These are phyloP conservation scores for Phalacrocorax aristotelis DNA, from an alignment of 2,113 vertebrate genomes.

Conservation along the genomic window DNA sequence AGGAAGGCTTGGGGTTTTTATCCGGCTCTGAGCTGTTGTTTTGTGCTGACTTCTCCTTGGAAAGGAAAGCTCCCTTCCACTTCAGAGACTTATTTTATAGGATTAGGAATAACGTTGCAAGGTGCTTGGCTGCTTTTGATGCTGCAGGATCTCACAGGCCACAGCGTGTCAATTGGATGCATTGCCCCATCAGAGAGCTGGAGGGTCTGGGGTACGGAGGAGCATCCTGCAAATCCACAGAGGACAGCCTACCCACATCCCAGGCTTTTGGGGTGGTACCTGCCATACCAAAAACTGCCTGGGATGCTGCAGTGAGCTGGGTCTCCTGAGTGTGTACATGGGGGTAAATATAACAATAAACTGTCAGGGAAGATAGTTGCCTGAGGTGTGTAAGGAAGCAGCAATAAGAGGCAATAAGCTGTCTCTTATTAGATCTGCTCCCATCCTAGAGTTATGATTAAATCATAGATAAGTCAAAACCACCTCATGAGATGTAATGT, in stretches of 20 bases:
- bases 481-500: neutral
- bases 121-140: neutral
- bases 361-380: neutral
- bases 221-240: neutral
- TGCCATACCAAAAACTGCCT: neutral
- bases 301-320: neutral
- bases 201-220: neutral
- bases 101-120: neutral
- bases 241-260: neutral
- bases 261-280: neutral
- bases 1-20: neutral
- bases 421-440: neutral
- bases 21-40: neutral
- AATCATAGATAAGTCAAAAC: neutral
- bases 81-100: neutral
- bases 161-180: no score
- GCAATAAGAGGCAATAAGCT: neutral
- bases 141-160: fast-evolving
- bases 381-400: neutral
- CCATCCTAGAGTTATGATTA: neutral
- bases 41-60: neutral
- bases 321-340: fast-evolving
- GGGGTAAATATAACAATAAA: neutral
- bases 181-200: neutral
- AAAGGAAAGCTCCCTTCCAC: neutral